Percentiles rank a stretch among this genome's conserved stretches.
These are phyloP conservation scores for Indri indri DNA, from an alignment of 2,113 vertebrate genomes.

Conservation along the genomic window DNA sequence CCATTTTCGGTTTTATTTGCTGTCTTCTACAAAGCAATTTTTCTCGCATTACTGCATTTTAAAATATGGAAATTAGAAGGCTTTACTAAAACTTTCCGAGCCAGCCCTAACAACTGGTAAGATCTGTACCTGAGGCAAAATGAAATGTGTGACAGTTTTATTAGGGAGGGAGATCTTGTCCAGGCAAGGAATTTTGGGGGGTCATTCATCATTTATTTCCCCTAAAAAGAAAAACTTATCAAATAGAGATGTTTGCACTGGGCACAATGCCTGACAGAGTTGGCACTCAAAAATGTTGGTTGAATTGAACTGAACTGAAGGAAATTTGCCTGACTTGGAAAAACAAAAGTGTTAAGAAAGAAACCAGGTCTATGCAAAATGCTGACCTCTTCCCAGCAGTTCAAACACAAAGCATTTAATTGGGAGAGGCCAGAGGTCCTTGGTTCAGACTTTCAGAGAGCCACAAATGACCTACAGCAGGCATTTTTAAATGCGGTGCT, in stretches of 20 bases:
- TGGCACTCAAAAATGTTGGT: not conserved
- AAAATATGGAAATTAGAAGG: conserved; percentile 31
- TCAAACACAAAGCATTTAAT: not conserved
- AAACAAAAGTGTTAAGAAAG: not conserved
- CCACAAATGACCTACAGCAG: not conserved
- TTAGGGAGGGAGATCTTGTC: not conserved
- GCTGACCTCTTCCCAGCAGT: not conserved
- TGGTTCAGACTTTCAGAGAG: not conserved
- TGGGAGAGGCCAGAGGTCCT: not conserved
- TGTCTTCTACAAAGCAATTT: not conserved
- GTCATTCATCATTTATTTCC: conserved; percentile 30
- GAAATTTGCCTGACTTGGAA: not conserved
- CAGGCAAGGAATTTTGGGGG: not conserved
- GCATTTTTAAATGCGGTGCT: not conserved
- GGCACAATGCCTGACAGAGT: not conserved
- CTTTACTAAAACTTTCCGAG: conserved; percentile 8
- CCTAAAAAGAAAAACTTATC: conserved; percentile 39
- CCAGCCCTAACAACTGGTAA: conserved; percentile 4
- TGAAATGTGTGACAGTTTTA: not conserved
- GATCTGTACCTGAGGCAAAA: conserved; percentile 22
- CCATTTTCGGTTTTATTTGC: conserved; percentile 41
- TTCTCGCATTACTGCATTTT: conserved; percentile 19
- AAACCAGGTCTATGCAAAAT: conserved; percentile 1
- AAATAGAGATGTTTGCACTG: not conserved
- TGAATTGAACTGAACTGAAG: not conserved